Percentiles rank a stretch among this genome's conserved stretches.
Evolutionary conservation across 2,113 vertebrate genomes (phyloP).

Genomic region (Anoura caudifer): DNA sequence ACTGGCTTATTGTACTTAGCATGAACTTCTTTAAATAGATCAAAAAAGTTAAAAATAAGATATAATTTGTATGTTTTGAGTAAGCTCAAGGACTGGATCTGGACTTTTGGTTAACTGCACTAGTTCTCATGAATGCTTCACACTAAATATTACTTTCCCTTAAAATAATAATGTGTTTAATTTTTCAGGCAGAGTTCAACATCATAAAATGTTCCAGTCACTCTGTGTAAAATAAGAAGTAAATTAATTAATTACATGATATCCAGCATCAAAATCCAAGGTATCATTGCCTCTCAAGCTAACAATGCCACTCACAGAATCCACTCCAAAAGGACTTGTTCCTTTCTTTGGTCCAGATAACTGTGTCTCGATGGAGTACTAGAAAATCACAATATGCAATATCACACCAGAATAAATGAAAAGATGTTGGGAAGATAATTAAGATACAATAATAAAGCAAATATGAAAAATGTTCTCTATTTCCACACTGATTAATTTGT

Average conservation of each 20-base stretch:
- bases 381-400: background rate
- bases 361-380: slow-evolving; percentile 55
- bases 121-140: background rate
- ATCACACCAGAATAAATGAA: background rate
- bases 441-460: background rate
- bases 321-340: slow-evolving; percentile 54
- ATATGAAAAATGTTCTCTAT: background rate
- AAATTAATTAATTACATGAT: slow-evolving; percentile 62
- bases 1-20: no score
- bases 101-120: background rate
- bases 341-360: slow-evolving; percentile 46
- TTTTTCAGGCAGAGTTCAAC: background rate
- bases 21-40: background rate
- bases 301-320: slow-evolving; percentile 53
- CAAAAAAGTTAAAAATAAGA: background rate
- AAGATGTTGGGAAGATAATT: background rate
- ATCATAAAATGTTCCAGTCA: background rate
- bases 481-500: background rate
- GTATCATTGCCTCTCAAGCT: slow-evolving; percentile 37
- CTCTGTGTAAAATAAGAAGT: background rate
- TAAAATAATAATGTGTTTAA: background rate
- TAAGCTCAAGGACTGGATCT: background rate
- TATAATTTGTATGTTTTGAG: background rate
- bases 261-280: slow-evolving; percentile 72
- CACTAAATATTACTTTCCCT: background rate